A percentile compares a stretch with the other conserved stretches of the same genome.
These are phyloP conservation scores for Dicaeum eximium DNA, from an alignment of 2,113 vertebrate species.

Conservation along the genomic window DNA sequence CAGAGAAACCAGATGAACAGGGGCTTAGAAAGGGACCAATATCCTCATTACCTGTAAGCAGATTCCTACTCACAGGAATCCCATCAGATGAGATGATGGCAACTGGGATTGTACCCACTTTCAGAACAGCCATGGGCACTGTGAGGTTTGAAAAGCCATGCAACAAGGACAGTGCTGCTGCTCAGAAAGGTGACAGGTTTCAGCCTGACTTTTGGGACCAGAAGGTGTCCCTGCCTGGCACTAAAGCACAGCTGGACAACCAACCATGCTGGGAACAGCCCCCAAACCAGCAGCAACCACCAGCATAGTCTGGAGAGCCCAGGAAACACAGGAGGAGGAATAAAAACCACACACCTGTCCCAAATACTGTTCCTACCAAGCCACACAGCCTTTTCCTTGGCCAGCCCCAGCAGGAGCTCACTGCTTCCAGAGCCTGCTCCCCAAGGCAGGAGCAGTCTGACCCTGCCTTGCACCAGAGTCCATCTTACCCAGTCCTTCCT, in stretches of 20 bases:
- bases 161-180: background rate
- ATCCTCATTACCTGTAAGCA: background rate
- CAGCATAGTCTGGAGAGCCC: accelerated
- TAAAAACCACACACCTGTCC: background rate
- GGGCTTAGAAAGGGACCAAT: background rate
- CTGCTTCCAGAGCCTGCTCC: background rate
- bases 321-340: background rate
- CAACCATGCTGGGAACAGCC: accelerated
- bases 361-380: background rate
- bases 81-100: background rate
- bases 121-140: background rate
- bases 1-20: background rate
- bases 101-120: background rate
- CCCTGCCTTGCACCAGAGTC: background rate
- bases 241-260: background rate
- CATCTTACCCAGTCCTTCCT: background rate
- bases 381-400: accelerated
- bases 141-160: background rate
- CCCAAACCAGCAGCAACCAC: background rate
- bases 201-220: background rate
- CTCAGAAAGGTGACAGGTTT: background rate
- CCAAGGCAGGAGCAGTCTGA: accelerated
- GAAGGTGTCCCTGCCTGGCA: background rate
- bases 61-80: background rate
- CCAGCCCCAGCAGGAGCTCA: background rate